Percentiles rank a stretch among this genome's conserved stretches.
phyloP scores from a whole-genome alignment of 2,113 vertebrate species.

The Herpetotheres cachinnans region DNA sequence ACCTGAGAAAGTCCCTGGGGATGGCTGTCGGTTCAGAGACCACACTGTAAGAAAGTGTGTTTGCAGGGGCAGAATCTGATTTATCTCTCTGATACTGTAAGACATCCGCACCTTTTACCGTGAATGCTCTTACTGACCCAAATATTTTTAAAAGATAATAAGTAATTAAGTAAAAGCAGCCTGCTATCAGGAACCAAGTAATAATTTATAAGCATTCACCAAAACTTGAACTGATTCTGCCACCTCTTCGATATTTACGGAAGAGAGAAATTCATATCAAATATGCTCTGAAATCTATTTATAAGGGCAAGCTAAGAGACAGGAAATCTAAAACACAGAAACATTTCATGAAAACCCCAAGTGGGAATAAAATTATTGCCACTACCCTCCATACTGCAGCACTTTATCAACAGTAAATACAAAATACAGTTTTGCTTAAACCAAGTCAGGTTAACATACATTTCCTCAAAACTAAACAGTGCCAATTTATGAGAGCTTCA shows the following conservation, averaged over 20 bases:
- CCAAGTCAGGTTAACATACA: background rate
- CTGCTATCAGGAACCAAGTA: background rate
- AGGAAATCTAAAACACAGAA: background rate
- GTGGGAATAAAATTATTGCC: background rate
- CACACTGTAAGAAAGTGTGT: background rate
- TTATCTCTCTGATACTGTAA: background rate
- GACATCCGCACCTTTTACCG: background rate
- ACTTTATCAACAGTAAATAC: background rate
- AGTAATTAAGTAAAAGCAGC: background rate
- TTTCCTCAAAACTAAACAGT: background rate
- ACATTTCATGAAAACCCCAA: background rate
- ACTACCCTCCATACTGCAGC: background rate
- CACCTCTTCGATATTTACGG: background rate
- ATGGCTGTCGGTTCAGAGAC: background rate
- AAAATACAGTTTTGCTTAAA: background rate
- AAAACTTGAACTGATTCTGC: constrained; percentile 23
- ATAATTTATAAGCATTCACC: background rate
- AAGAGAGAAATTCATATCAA: background rate
- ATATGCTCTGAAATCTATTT: background rate
- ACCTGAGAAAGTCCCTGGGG: background rate
- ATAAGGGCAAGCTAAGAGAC: background rate
- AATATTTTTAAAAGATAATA: constrained; percentile 3
- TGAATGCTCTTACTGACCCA: background rate
- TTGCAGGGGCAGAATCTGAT: background rate
- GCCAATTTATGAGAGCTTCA: background rate